Evolutionary conservation across 2,888 invertebrate genomes (phyloP), one percentile per base, ranked within the genome.

Genomic region (Seira ritae): DNA sequence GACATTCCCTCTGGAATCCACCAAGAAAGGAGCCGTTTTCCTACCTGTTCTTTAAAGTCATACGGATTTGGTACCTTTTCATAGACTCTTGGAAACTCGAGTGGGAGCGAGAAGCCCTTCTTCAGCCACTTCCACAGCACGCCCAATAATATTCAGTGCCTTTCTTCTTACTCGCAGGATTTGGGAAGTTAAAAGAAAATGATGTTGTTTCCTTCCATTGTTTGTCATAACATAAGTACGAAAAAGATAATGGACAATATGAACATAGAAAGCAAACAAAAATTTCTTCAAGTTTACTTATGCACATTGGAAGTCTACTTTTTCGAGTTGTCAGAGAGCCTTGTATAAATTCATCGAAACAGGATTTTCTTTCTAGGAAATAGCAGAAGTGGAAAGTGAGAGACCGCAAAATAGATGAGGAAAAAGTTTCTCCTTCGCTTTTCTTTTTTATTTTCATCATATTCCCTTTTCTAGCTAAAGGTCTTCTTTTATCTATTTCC

Each of bases 1-100:
- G 55, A 55, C 15, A 55, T 55, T 55, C 55, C 55, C 55, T 55
- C 55, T n/a, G 55, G 55, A 55, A 31, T 31, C 55, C 55, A 17
- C 17, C 6, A 17, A 55, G 17, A 55, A 55, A 8, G 15, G 12
- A 42, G 6, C 6, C 12, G n/a, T 12, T 55, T 12, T 55, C 12
- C 2, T 55, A 55, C 55, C 55, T 55, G 55, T 8, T 31, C 31
- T 8, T 31, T 31, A 8, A 31, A 31, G 31, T 31, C 31, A 8
- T 31, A 31, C 3, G 8, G 31, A 31, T 4, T 8, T 31, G 31
- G 31, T 31, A 31, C 31, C 31, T 31, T 8, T 31, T 31, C 31
- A 2, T 4, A 8, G 31, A 31, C 2, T 31, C 31, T 4, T 31
- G n/a, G n/a, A n/a, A n/a, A n/a, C n/a, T n/a, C n/a, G n/a, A n/a